A percentile compares a stretch with the other conserved stretches of the same genome.
Conservation (phyloP, 2,113 vertebrate genomes). For the Tupaia tana region DNA sequence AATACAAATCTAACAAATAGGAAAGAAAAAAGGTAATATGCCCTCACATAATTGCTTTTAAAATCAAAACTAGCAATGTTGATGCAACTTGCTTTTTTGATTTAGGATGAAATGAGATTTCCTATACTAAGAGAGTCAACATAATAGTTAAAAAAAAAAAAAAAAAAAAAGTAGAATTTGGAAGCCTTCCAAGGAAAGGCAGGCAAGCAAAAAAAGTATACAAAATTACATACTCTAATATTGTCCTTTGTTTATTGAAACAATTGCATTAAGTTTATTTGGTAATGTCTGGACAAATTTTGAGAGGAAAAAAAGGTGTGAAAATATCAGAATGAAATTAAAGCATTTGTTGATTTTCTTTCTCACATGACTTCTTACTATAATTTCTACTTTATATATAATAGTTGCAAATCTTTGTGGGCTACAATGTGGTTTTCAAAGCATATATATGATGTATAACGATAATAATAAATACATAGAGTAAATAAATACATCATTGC, state of each 20-base stretch:
- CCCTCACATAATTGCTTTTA: not conserved
- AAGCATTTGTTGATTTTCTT: not conserved
- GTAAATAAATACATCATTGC: too few relatives aligned
- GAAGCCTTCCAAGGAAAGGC: not conserved
- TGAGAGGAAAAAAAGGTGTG: not conserved
- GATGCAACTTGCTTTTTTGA: not conserved
- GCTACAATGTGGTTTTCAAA: too few relatives aligned
- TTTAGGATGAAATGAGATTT: not conserved
- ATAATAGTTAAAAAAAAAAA: slow-evolving; percentile 23
- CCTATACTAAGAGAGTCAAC: not conserved
- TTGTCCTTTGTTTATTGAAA: not conserved
- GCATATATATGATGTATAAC: too few relatives aligned
- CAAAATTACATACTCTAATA: not conserved
- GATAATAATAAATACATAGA: too few relatives aligned
- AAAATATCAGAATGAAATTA: not conserved
- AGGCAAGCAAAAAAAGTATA: not conserved
- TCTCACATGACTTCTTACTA: too few relatives aligned
- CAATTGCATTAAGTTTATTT: not conserved
- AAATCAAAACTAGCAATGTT: slow-evolving; percentile 15
- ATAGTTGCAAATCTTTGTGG: too few relatives aligned
- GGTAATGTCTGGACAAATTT: not conserved
- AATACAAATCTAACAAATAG: slow-evolving; percentile 52
- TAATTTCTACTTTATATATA: too few relatives aligned
- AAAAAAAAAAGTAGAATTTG: not conserved
- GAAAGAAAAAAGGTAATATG: not conserved